Percentiles rank a stretch among this genome's conserved stretches.
phyloP scores from a whole-genome alignment of 2,113 vertebrate species.

The Pithys albifrons region DNA sequence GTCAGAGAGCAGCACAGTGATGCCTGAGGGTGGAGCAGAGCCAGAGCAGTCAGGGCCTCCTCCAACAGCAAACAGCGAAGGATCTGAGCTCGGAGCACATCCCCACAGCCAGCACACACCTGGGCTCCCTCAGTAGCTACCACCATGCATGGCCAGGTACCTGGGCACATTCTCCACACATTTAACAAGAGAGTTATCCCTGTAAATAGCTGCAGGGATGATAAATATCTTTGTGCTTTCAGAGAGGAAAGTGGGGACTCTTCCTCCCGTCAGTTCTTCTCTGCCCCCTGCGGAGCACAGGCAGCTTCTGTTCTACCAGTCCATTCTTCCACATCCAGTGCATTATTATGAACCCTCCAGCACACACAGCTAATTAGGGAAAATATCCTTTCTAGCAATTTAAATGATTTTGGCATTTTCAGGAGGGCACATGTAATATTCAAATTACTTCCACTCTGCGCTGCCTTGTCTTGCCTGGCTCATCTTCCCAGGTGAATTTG shows the following conservation, averaged over 20 bases:
- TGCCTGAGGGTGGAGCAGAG: slow-evolving; percentile 42
- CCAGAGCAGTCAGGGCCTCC: neutral
- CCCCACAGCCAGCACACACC: neutral
- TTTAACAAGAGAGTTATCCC: neutral
- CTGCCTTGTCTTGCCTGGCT: slow-evolving; percentile 78
- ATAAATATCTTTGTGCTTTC: neutral
- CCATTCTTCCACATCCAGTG: slow-evolving; percentile 40
- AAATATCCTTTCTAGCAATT: slow-evolving; percentile 89
- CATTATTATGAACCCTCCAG: slow-evolving; percentile 61
- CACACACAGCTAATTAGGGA: slow-evolving; percentile 66
- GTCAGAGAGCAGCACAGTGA: neutral
- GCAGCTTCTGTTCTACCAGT: slow-evolving; percentile 47
- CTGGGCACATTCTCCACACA: neutral
- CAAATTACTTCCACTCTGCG: slow-evolving; percentile 85
- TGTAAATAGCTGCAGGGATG: slow-evolving; percentile 7
- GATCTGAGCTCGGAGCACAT: neutral
- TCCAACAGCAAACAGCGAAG: neutral
- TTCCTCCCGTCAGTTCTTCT: slow-evolving; percentile 1
- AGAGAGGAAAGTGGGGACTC: neutral
- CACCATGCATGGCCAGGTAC: neutral
- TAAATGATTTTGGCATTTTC: slow-evolving; percentile 96
- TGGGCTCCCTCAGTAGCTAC: neutral
- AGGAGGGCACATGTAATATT: slow-evolving; percentile 91
- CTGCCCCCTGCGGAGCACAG: slow-evolving; percentile 34
- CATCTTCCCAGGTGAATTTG: slow-evolving; percentile 89